phyloP scores from a whole-genome alignment of 2,113 vertebrate species.

The Prochilodus magdalenae region DNA sequence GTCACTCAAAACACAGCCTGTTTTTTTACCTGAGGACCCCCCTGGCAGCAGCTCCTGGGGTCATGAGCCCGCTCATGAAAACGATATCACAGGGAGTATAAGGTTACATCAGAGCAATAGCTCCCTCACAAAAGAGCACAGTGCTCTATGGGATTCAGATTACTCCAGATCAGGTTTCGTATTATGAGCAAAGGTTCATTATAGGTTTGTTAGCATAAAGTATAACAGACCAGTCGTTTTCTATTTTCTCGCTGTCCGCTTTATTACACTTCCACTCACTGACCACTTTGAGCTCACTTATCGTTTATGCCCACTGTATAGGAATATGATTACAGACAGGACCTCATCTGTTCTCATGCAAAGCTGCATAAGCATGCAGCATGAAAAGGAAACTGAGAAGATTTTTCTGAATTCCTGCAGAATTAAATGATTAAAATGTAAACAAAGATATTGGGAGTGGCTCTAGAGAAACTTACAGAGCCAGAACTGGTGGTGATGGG shows the following conservation, averaged over 20 bases:
- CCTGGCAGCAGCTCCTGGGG: not conserved
- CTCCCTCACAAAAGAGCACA: not conserved
- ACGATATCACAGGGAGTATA: not conserved
- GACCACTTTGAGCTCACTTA: too few relatives aligned
- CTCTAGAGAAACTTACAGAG: too few relatives aligned
- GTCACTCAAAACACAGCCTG: not conserved
- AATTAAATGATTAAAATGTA: too few relatives aligned
- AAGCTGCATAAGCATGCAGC: too few relatives aligned
- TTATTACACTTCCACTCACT: not conserved
- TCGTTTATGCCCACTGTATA: too few relatives aligned
- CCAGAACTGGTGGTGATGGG: too few relatives aligned
- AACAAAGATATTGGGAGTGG: too few relatives aligned
- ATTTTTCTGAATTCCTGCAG: too few relatives aligned
- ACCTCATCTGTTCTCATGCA: too few relatives aligned
- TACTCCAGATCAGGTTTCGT: conserved; percentile 16
- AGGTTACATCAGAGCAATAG: conserved; percentile 13
- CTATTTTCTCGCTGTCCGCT: not conserved
- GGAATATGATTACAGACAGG: too few relatives aligned
- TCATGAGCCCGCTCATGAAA: not conserved
- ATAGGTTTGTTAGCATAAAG: not conserved
- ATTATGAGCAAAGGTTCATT: not conserved
- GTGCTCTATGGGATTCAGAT: not conserved
- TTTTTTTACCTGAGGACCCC: not conserved
- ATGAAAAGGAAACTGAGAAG: too few relatives aligned
- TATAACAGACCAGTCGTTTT: not conserved